Conservation (phyloP, 30 jellyfish, hydroid and myxozoan species). For the Aurelia sp. region DNA sequence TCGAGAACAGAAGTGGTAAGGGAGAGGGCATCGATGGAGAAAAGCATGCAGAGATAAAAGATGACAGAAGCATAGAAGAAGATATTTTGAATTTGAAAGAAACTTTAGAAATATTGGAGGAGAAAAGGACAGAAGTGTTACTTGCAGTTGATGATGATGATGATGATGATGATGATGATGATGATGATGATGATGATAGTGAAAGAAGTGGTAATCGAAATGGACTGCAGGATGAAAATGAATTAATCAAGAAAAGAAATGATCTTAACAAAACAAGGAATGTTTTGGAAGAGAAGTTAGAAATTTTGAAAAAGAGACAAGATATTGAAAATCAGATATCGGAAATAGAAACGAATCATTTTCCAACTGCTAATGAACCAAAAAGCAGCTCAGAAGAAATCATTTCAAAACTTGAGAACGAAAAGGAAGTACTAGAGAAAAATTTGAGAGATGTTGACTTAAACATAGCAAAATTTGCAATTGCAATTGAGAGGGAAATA, state of each 20-base stretch:
- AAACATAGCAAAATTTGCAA: background rate
- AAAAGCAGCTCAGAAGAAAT: background rate
- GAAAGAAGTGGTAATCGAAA: background rate
- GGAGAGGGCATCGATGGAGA: background rate
- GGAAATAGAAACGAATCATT: background rate
- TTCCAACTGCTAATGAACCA: too few species aligned
- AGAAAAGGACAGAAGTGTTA: too few species aligned
- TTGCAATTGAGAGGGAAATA: conserved; percentile 10
- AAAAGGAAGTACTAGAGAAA: background rate
- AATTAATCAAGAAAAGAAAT: background rate
- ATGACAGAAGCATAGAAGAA: too few species aligned
- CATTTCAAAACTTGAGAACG: background rate
- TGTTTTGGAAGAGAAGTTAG: conserved; percentile 11
- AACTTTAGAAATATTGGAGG: too few species aligned
- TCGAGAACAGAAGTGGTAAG: background rate
- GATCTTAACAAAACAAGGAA: background rate
- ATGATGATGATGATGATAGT: background rate
- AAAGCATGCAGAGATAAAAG: too few species aligned
- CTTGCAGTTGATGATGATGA: background rate
- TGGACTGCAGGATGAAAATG: conserved; percentile 8
- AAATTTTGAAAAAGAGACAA: background rate
- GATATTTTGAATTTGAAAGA: too few species aligned
- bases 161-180: background rate
- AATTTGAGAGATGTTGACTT: conserved; percentile 4
- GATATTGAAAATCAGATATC: conserved; percentile 5